Evolutionary conservation across 2,888 invertebrate genomes (phyloP).

Genomic region (Heteropelma amictum): DNA sequence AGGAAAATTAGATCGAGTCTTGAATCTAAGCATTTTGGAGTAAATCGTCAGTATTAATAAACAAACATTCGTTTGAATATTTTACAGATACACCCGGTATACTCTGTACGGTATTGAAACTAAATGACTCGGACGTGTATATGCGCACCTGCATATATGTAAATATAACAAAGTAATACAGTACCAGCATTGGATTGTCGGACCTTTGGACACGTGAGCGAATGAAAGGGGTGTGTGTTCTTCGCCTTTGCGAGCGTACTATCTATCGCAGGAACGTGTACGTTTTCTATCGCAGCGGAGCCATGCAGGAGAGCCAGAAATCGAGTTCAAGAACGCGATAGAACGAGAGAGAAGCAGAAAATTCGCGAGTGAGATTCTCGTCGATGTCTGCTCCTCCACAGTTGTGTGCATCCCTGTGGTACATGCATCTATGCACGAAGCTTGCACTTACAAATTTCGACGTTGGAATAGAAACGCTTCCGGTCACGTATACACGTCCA

Average conservation of each 20-base stretch:
- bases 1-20: no score
- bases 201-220: conserved; percentile 44
- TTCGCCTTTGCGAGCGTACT: conserved; percentile 38
- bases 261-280: conserved; percentile 26
- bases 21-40: no score
- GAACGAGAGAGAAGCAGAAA: neutral
- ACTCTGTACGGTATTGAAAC: neutral
- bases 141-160: neutral
- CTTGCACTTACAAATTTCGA: conserved; percentile 15
- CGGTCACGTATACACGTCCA: conserved; percentile 36
- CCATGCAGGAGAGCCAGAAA: neutral
- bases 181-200: neutral
- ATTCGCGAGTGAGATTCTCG: conserved; percentile 35
- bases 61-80: no score
- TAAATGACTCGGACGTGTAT: neutral
- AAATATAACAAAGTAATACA: neutral
- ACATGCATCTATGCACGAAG: no score
- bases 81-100: conserved; percentile 14
- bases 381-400: conserved; percentile 35
- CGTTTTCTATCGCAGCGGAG: conserved; percentile 38
- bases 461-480: conserved; percentile 48
- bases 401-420: no score
- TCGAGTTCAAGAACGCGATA: neutral
- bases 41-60: no score
- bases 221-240: conserved; percentile 41